A percentile compares a stretch with the other conserved stretches of the same genome.
phyloP scores from a whole-genome alignment of 2,113 vertebrate genomes.

The Azemiops feae region DNA sequence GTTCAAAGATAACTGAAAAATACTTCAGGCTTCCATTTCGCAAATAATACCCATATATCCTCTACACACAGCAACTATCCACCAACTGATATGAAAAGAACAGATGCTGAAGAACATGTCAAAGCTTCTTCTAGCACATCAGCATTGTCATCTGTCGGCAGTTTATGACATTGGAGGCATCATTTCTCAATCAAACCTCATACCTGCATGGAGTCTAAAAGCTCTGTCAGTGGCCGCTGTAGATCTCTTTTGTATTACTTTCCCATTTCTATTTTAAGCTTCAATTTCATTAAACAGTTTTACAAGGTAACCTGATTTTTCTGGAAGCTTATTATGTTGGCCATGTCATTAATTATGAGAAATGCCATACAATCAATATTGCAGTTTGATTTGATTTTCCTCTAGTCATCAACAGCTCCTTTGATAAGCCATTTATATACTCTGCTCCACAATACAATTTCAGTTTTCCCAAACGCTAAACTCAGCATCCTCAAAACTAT shows the following conservation, averaged over 20 bases:
- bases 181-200: neutral
- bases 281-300: neutral
- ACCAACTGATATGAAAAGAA: neutral
- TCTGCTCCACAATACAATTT: neutral
- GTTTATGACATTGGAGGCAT: neutral
- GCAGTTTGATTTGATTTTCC: neutral
- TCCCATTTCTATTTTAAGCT: neutral
- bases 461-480: neutral
- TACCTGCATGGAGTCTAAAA: neutral
- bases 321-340: neutral
- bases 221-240: neutral
- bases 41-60: neutral
- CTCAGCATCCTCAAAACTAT: neutral
- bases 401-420: neutral
- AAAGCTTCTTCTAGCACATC: neutral
- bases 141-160: neutral
- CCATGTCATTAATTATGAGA: neutral
- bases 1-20: neutral
- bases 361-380: neutral
- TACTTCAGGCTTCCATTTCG: neutral
- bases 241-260: neutral
- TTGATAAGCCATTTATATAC: neutral
- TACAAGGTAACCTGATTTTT: neutral
- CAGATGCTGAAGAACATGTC: neutral
- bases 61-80: neutral